A percentile compares a stretch with the other conserved stretches of the same genome.
Evolutionary conservation across 2,797 vertebrate species (phyloP).

Genomic region (Novumbra hubbsi): DNA sequence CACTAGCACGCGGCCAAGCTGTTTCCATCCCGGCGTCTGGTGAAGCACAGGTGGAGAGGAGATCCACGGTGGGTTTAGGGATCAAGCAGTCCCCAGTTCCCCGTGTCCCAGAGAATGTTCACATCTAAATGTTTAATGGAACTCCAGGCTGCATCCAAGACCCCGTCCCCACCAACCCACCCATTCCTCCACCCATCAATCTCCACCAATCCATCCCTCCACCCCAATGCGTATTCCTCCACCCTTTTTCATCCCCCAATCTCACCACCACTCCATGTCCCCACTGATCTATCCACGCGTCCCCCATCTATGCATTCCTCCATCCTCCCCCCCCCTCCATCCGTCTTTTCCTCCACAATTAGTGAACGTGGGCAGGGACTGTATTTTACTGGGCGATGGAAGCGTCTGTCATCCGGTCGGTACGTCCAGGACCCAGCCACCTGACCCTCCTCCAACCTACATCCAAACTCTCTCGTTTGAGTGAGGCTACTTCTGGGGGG

Average conservation of each 20-base stretch:
- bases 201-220: no score
- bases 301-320: neutral
- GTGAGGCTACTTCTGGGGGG: neutral
- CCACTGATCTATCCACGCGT: no score
- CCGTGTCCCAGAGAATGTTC: neutral
- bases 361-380: slow-evolving; percentile 1
- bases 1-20: neutral
- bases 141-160: neutral
- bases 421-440: neutral
- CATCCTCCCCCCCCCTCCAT: neutral
- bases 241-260: neutral
- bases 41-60: neutral
- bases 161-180: no score
- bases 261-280: neutral
- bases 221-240: no score
- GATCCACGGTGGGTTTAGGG: neutral
- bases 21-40: neutral
- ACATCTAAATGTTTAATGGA: neutral
- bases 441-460: neutral
- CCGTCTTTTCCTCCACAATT: neutral
- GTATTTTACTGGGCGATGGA: slow-evolving; percentile 26
- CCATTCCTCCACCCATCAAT: no score
- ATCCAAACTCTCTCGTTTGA: neutral
- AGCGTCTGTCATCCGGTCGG: slow-evolving; percentile 9
- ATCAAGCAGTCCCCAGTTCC: neutral